Conservation (phyloP, 1,140 invertebrate species). For the Ceratina calcarata region DNA sequence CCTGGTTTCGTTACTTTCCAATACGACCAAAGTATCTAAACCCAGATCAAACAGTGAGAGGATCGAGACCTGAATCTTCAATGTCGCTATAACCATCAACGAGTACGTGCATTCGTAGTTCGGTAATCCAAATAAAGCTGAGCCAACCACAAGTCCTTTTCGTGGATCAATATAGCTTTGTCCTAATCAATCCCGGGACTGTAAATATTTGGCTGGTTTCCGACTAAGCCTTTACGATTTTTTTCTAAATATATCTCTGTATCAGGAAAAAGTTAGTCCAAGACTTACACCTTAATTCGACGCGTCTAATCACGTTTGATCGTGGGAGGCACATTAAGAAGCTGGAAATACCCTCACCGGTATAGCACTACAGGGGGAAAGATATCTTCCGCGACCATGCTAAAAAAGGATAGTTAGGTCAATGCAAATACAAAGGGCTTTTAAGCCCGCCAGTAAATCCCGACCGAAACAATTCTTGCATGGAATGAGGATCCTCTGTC, state of each 20-base stretch:
- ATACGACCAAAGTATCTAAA: neutral
- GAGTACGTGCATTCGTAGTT: neutral
- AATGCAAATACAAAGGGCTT: constrained; percentile 32
- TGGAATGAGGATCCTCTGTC: constrained; percentile 15
- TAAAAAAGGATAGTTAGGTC: constrained; percentile 26
- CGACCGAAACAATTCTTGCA: constrained; percentile 5
- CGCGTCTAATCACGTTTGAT: constrained; percentile 8
- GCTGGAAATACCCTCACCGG: constrained; percentile 29
- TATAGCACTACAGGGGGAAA: neutral
- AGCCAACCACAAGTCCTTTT: neutral
- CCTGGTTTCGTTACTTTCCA: neutral
- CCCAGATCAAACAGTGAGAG: neutral
- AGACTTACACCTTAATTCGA: neutral
- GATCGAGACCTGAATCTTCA: neutral
- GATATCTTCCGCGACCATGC: constrained; percentile 19
- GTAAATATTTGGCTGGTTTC: neutral
- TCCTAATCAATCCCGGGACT: neutral
- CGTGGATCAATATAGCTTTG: constrained; percentile 21
- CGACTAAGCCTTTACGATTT: neutral
- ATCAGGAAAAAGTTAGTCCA: too few species aligned
- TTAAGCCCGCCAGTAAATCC: constrained; percentile 3
- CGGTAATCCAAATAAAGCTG: neutral
- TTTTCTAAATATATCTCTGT: neutral
- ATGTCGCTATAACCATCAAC: neutral
- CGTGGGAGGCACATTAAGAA: constrained; percentile 31